phyloP scores from a whole-genome alignment of 1,140 invertebrate species.

The Diabrotica virgifera region DNA sequence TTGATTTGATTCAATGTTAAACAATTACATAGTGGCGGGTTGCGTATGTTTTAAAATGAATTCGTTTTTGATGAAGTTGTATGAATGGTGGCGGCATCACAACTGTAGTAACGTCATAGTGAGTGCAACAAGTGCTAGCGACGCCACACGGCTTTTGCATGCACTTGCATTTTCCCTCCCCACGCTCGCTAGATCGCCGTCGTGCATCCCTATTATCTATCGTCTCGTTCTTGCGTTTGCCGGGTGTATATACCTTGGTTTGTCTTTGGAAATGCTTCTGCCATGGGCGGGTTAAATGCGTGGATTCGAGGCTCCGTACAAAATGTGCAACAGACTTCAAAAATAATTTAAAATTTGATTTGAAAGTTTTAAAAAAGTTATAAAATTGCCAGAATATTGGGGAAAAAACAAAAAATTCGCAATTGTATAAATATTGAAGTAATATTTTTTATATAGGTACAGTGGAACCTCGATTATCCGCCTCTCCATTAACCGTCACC shows the following conservation, averaged over 20 bases:
- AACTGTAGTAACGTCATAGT: slow-evolving; percentile 47
- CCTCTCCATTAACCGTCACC: no score
- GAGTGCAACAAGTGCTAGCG: slow-evolving; percentile 48
- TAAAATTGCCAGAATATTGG: background rate
- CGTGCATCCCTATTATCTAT: slow-evolving; percentile 41
- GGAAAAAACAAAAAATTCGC: no score
- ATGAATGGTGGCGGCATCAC: slow-evolving; percentile 45
- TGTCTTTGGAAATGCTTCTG: slow-evolving; percentile 27
- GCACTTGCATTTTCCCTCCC: slow-evolving; percentile 48
- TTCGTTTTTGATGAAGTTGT: slow-evolving; percentile 23
- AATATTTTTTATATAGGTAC: no score
- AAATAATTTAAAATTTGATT: background rate
- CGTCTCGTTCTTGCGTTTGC: slow-evolving; percentile 34
- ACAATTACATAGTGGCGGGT: slow-evolving; percentile 34
- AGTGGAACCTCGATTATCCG: no score
- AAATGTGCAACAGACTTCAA: no score
- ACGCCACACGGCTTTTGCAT: slow-evolving; percentile 48
- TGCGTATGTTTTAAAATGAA: slow-evolving; percentile 27
- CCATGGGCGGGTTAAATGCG: background rate
- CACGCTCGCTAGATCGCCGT: slow-evolving; percentile 37
- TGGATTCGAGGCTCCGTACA: background rate
- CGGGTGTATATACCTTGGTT: slow-evolving; percentile 21
- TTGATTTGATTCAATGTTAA: slow-evolving; percentile 34
- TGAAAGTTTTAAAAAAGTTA: background rate
- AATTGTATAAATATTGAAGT: no score